Base-by-base conservation (phyloP, 2,797 vertebrate genomes). In the Protosalanx chinensis region DNA sequence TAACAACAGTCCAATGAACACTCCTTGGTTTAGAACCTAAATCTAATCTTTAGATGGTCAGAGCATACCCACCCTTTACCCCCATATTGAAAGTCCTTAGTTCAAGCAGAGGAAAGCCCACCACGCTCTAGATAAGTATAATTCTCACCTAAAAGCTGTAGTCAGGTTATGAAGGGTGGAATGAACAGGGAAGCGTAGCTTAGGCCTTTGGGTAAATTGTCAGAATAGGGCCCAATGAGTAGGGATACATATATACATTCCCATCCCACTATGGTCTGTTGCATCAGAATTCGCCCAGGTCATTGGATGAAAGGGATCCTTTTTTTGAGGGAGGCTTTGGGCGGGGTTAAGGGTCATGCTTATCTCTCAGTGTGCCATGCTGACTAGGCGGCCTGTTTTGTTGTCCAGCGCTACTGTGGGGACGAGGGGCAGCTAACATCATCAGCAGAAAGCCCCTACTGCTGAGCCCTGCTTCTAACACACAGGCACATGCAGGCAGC, bases 331-430 rank as follows among this genome's bases (percentile, higher is more conserved):
- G 80, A 58, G 62, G 10, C 56, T 56, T 56, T 56, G 67, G 72
- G 73, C 5, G 65, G 70, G 82, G 87, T 84, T 90, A 85, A 64
- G 86, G 81, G 86, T 86, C 79, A 84, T 74, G 81, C 86, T 90
- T 85, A 88, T 89, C 88, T 73, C 35, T 49, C 35, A 70, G 73
- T 64, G 65, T 76, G 78, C 81, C 76, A 70, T 74, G 95, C 95
- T 96, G 95, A 95, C 90, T 76, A 73, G 76, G 93, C 92, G 85
- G 87, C 89, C 92, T 90, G 93, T 90, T 95, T 95, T 95, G 93
- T 96, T 92, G 76, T 87, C 77, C 83, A 61, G 78, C 81, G 83
- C 76, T 66, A 85, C 88, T 89, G 91, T 91, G 78, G 70, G 72
- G 53, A 63, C 73, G 6, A 27, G 41, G 79, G 75, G 84, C 86